Conservation (phyloP, 2,888 invertebrate genomes). For the Schizotus pectinicornis region DNA sequence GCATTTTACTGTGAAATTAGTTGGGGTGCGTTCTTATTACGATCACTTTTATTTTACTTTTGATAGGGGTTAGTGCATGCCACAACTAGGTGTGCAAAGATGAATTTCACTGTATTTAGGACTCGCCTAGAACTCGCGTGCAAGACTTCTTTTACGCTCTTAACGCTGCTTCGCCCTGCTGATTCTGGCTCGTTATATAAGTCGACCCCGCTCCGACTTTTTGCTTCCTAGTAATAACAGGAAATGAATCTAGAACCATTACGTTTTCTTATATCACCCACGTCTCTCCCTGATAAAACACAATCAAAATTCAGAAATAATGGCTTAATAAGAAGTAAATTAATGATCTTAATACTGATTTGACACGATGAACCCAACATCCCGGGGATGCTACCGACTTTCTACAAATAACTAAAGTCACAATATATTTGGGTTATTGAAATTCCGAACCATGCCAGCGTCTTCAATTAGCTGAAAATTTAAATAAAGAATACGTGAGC, state of each 20-base stretch:
- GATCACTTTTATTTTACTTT: background rate
- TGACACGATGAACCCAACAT: conserved; percentile 1
- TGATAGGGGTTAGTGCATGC: conserved; percentile 13
- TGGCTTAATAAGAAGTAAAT: conserved; percentile 20
- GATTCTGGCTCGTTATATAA: conserved; percentile 17
- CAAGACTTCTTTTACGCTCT: conserved; percentile 17
- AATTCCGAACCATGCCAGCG: conserved; percentile 16
- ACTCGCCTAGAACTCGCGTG: conserved; percentile 27
- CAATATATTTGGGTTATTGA: conserved; percentile 11
- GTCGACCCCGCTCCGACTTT: conserved; percentile 6
- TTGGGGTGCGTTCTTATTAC: background rate
- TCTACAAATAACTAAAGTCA: conserved; percentile 3
- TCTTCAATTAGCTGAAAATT: conserved; percentile 16
- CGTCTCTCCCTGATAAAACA: background rate
- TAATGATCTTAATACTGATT: conserved; percentile 14
- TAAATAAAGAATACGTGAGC: conserved; percentile 22
- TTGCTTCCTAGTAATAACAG: conserved; percentile 19
- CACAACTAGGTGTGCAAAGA: conserved; percentile 22
- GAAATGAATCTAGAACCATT: conserved; percentile 19
- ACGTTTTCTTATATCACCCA: conserved; percentile 16
- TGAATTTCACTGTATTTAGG: conserved; percentile 24
- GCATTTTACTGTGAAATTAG: background rate
- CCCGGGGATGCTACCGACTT: background rate
- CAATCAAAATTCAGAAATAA: conserved; percentile 17
- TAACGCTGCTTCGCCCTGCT: conserved; percentile 15